A percentile compares a stretch with the other conserved stretches of the same genome.
Conservation (phyloP, 2,888 invertebrate species). For the Andrena hattorfiana region DNA sequence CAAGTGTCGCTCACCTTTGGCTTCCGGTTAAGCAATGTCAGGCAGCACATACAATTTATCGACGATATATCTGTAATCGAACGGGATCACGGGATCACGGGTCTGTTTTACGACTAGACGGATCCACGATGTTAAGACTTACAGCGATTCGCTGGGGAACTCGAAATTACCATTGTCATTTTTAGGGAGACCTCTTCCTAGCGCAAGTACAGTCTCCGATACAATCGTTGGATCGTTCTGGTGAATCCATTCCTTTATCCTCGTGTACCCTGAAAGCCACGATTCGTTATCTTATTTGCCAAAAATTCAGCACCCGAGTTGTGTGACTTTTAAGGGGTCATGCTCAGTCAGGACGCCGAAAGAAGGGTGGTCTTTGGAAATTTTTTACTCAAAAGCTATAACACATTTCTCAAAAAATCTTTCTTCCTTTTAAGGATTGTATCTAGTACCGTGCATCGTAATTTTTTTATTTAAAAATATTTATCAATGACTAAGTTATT, state of each 20-base stretch:
- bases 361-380: no score
- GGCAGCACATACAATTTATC: conserved; percentile 32
- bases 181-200: conserved; percentile 28
- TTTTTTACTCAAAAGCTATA: no score
- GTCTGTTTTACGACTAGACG: neutral
- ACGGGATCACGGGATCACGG: conserved; percentile 24
- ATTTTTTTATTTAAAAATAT: no score
- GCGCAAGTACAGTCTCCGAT: conserved; percentile 38
- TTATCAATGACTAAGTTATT: no score
- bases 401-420: no score
- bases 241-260: conserved; percentile 13
- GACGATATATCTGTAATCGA: conserved; percentile 40
- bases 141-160: conserved; percentile 64
- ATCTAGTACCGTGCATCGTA: no score
- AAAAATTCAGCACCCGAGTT: neutral
- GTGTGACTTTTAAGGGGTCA: no score
- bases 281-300: neutral
- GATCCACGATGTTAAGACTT: conserved; percentile 52
- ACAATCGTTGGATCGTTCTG: conserved; percentile 31
- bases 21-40: conserved; percentile 4
- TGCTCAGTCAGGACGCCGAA: no score
- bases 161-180: conserved; percentile 63
- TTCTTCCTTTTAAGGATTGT: no score
- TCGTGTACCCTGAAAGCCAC: conserved; percentile 32
- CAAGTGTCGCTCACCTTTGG: conserved; percentile 31